Conservation (phyloP, 1,140 invertebrate species). For the Scaptomyza pallida region DNA sequence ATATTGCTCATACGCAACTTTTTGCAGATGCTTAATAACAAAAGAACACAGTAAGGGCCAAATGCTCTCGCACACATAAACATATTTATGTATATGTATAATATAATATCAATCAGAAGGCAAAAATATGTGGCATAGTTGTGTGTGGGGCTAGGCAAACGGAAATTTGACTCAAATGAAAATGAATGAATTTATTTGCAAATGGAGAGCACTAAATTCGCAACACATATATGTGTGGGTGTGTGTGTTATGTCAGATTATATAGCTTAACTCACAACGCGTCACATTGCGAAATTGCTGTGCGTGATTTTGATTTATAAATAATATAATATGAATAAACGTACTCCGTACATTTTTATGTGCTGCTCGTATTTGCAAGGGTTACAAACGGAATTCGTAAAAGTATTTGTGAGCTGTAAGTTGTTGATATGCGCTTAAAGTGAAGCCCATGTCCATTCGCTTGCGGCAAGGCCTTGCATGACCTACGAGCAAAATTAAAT, state of each 20-base stretch:
- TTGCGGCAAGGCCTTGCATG: neutral
- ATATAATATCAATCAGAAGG: constrained; percentile 55
- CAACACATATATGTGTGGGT: neutral
- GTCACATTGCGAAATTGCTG: constrained; percentile 40
- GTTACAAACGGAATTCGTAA: constrained; percentile 53
- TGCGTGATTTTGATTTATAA: constrained; percentile 59
- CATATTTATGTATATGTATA: constrained; percentile 7
- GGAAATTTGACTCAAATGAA: constrained; percentile 57
- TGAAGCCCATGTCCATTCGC: constrained; percentile 11
- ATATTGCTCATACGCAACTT: constrained; percentile 37
- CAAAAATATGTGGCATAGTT: constrained; percentile 50
- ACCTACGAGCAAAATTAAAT: neutral
- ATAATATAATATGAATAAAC: constrained; percentile 41
- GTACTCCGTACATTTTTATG: constrained; percentile 43
- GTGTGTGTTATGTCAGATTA: constrained; percentile 39
- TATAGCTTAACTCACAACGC: constrained; percentile 42
- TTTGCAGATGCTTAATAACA: constrained; percentile 12
- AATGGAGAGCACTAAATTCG: constrained; percentile 23
- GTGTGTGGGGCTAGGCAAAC: constrained; percentile 54
- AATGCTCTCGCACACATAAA: constrained; percentile 2
- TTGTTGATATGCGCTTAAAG: constrained; percentile 41
- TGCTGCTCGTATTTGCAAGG: constrained; percentile 44
- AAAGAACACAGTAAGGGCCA: constrained; percentile 31
- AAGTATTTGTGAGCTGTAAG: constrained; percentile 45
- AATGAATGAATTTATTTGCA: constrained; percentile 56